A percentile compares a stretch with the other conserved stretches of the same genome.
Conservation (phyloP, 2,113 vertebrate genomes). For the Mustela nigripes region DNA sequence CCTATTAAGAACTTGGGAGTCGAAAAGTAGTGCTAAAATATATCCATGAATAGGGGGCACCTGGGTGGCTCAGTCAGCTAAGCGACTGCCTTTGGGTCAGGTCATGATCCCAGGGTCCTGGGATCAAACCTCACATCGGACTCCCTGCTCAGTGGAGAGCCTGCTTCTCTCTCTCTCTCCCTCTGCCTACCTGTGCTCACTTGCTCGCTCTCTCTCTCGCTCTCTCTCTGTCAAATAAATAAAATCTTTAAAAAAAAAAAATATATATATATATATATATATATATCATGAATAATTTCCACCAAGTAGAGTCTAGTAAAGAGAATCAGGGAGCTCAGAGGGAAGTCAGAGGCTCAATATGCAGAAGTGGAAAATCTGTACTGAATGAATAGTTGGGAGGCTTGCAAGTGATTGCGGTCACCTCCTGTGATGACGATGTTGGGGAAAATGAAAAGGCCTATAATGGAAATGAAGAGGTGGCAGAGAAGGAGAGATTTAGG, state of each 20-base stretch:
- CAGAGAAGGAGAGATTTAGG: background rate
- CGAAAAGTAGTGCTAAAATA: background rate
- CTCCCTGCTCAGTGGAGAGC: too few species aligned
- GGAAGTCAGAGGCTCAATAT: background rate
- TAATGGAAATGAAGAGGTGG: background rate
- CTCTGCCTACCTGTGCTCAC: too few species aligned
- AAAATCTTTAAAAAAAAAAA: too few species aligned
- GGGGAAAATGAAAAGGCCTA: background rate
- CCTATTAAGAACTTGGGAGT: background rate
- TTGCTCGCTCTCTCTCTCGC: too few species aligned
- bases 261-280: too few species aligned
- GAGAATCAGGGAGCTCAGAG: background rate
- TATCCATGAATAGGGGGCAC: background rate
- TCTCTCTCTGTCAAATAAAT: too few species aligned
- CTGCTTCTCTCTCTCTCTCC: too few species aligned
- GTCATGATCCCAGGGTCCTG: too few species aligned
- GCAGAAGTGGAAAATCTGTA: background rate
- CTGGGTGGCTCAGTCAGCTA: too few species aligned
- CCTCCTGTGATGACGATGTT: background rate
- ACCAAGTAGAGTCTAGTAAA: background rate
- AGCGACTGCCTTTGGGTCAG: too few species aligned
- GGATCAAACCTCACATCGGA: too few species aligned
- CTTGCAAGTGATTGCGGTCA: background rate
- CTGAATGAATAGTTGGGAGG: background rate
- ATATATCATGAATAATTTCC: background rate